Evolutionary conservation across 2,888 invertebrate genomes (phyloP), one percentile per base, ranked within the genome.

Genomic region (Celastrina argiolus): DNA sequence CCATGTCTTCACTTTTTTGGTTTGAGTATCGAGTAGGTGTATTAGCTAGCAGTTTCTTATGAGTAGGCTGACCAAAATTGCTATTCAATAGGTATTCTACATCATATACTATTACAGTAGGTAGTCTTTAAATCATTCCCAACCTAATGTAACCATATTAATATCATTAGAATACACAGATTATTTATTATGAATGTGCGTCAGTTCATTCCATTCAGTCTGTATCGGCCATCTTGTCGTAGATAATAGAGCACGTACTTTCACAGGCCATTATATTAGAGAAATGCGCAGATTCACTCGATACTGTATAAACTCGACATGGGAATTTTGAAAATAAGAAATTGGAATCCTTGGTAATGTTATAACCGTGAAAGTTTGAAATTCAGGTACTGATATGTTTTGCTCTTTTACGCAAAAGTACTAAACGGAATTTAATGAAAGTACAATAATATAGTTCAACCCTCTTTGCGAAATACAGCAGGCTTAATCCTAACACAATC

Each of bases 191-290:
- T 26, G 51, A 51, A 26, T 51, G 51, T 51, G 51, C 51, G 51
- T 51, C 51, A 51, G 22, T 12, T 51, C 51, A 18, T 51, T 26
- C 51, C 51, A 51, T 51, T 51, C 51, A 51, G 51, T 14, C 51
- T 51, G 51, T 51, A 51, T 51, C 51, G 22, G 51, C 51, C 51
- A 51, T 51, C 51, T 51, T 51, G 51, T 22, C 51, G 18, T 26
- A 51, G 51, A 51, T 51, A 51, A 51, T 51, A 26, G 22, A 58
- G n/a, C 58, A 16, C 31, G 58, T 58, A 58, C 58, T 58, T 58
- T 58, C 58, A 31, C 58, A 18, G 16, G n/a, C 58, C 31, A 58
- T 58, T 58, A 58, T 58, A 58, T 58, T 58, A 31, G 58, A 58
- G 58, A 58, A 58, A 58, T 31, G 58, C 16, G 31, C 58, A 58